Base-by-base conservation (phyloP, 2,888 invertebrate species). In the Gibbula magus region DNA sequence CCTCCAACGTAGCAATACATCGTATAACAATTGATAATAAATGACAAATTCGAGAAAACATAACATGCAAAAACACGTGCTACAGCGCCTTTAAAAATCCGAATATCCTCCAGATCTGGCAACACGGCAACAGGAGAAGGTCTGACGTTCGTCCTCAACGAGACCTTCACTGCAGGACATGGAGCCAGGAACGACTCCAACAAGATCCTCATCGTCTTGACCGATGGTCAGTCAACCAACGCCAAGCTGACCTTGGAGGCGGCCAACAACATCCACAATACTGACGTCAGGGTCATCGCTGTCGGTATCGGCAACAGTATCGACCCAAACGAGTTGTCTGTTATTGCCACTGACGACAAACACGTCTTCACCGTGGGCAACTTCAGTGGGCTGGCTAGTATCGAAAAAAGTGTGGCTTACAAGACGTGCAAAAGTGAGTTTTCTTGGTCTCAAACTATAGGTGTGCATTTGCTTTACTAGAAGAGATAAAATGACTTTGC, bases 351-450 rank as follows among this genome's bases (percentile, higher is more conserved):
- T 0, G 85, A 86, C 51, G 45, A 79, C 8, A 54, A 81, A 10
- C 86, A 88, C 67, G 85, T 86, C 25, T 66, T 85, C 18, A 78
- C 83, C n/a, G 84, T 88, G 2, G 81, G 84, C 10, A 83, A 84
- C 77, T 88, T 87, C 66, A 61, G 61, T 18, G 61, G 61, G 0
- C 61, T 61, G 7, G 61, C 61, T 8, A 25, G 25, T 29, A 61
- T 61, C 18, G 61, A 61, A 25, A 61, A 61, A 13, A 29, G 29
- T 13, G 61, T 61, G 29, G 61, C 25, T 16, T 29, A 61, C 13
- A 25, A 61, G 29, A 61, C 61, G 13, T 61, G 61, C 29, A 61
- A 61, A 8, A 61, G 61, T 61, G n/a, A 29, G 61, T 61, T 16
- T 20, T 20, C 18, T 0, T n/a, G n/a, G n/a, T n/a, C n/a, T n/a